These are phyloP conservation scores for Nemoura dubitans DNA, from an alignment of 2,888 invertebrate genomes.

Conservation along the genomic window DNA sequence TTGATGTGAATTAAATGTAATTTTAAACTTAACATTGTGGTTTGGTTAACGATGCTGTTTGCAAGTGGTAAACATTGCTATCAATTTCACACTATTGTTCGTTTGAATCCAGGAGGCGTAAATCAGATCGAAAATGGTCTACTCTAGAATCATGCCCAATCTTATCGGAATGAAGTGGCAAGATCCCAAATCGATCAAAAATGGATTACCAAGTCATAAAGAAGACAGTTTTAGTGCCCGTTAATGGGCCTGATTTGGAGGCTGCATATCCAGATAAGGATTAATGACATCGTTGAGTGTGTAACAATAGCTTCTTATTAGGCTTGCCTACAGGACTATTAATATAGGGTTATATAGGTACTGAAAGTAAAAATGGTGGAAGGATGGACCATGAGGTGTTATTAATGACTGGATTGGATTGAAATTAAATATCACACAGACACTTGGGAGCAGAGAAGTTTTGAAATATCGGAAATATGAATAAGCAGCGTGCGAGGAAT, in stretches of 20 bases:
- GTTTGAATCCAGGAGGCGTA: background rate
- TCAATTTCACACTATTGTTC: background rate
- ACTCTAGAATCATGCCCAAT: background rate
- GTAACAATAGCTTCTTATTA: background rate
- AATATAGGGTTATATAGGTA: background rate
- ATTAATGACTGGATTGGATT: background rate
- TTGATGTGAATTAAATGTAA: background rate
- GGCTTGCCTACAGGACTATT: background rate
- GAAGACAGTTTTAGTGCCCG: background rate
- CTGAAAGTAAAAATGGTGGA: background rate
- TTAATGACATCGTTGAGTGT: background rate
- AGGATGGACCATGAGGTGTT: too few relatives aligned
- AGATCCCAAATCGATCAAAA: background rate
- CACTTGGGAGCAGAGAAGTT: background rate
- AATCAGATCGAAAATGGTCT: background rate
- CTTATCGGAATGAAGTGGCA: background rate
- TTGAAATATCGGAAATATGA: slow-evolving; percentile 15
- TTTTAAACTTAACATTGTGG: background rate
- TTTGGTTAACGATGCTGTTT: background rate
- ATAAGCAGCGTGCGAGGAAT: slow-evolving; percentile 30
- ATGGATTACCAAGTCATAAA: background rate
- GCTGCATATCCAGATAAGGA: background rate
- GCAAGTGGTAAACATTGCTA: background rate
- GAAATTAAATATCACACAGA: background rate
- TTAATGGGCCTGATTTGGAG: background rate